Conservation (phyloP, 2,888 invertebrate genomes). For the Drosophila emarginata region DNA sequence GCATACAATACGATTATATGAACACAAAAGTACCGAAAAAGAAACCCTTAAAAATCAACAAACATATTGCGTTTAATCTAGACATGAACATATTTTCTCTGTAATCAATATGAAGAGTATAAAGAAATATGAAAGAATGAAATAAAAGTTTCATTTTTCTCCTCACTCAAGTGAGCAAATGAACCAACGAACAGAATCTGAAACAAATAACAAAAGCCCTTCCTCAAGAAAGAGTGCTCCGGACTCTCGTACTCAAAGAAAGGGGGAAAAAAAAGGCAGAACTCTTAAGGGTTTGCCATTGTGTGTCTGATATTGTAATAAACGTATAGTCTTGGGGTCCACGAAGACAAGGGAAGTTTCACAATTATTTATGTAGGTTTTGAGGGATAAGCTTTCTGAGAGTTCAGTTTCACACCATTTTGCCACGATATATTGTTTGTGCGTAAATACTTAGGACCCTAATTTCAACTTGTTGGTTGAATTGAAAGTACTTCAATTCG, state of each 20-base stretch:
- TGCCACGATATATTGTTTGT: slow-evolving; percentile 51
- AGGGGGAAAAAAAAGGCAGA: slow-evolving; percentile 17
- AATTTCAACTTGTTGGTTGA: slow-evolving; percentile 54
- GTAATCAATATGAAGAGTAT: slow-evolving; percentile 61
- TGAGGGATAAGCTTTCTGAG: slow-evolving; percentile 10
- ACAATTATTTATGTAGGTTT: slow-evolving; percentile 1
- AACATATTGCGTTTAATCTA: slow-evolving; percentile 65
- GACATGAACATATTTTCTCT: slow-evolving; percentile 34
- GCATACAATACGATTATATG: slow-evolving; percentile 68
- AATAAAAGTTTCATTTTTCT: slow-evolving; percentile 31
- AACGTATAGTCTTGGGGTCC: not conserved
- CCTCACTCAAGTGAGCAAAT: slow-evolving; percentile 66
- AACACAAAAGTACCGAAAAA: slow-evolving; percentile 63
- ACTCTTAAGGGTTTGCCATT: slow-evolving; percentile 17
- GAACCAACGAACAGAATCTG: slow-evolving; percentile 50
- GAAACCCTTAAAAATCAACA: slow-evolving; percentile 30
- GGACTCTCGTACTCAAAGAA: slow-evolving; percentile 21
- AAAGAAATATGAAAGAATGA: slow-evolving; percentile 1
- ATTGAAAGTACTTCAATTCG: slow-evolving; percentile 44
- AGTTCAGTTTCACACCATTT: slow-evolving; percentile 63
- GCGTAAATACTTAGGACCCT: slow-evolving; percentile 53
- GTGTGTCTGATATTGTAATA: not conserved
- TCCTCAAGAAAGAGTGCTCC: slow-evolving; percentile 14
- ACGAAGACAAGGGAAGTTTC: slow-evolving; percentile 42
- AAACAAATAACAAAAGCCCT: slow-evolving; percentile 70